These are phyloP conservation scores for Candoia aspera DNA, from an alignment of 2,113 vertebrate species.

Conservation along the genomic window DNA sequence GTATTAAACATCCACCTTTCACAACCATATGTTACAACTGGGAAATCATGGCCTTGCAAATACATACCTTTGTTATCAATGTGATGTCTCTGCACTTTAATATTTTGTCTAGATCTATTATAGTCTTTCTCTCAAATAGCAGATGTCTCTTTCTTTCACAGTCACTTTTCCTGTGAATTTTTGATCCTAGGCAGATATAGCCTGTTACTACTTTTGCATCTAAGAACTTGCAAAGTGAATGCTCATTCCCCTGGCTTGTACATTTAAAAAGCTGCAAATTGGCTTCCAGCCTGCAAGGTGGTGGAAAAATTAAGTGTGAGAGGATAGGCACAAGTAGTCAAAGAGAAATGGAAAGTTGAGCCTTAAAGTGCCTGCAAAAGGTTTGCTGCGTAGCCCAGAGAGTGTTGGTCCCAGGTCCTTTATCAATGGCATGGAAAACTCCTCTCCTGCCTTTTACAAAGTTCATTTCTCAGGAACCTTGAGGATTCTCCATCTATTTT, in stretches of 20 bases:
- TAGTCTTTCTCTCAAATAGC: not conserved
- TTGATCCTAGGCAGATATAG: not conserved
- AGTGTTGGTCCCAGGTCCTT: not conserved
- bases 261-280: slow-evolving; percentile 16
- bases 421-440: not conserved
- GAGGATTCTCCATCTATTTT: not conserved
- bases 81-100: not conserved
- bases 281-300: not conserved
- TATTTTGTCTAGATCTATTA: not conserved
- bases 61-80: not conserved
- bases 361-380: not conserved
- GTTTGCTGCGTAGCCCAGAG: not conserved
- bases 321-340: not conserved
- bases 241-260: not conserved
- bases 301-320: not conserved
- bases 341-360: not conserved
- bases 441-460: not conserved
- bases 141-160: not conserved
- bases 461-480: not conserved
- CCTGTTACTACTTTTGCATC: not conserved
- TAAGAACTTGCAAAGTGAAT: not conserved
- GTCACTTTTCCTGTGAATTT: not conserved
- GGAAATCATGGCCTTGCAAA: not conserved
- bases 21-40: not conserved
- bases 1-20: not conserved